Evolutionary conservation across 2,797 vertebrate species (phyloP).

Genomic region (Manis javanica): DNA sequence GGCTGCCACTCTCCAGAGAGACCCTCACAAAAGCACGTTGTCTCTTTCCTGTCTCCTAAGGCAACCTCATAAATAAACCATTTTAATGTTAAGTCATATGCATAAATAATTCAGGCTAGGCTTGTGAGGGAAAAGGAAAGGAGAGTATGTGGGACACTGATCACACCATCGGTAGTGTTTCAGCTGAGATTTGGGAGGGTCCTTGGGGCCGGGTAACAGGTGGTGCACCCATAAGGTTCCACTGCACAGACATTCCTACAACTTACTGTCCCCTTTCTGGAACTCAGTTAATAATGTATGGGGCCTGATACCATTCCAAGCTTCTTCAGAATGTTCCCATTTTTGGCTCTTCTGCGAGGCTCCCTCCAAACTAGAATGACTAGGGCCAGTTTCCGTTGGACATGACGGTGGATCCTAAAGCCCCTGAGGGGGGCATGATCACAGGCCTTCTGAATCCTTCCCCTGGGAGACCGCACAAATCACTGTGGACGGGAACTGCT

Average conservation of each 20-base stretch:
- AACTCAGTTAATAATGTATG: not conserved
- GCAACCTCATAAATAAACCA: slow-evolving; percentile 74
- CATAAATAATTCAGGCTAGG: slow-evolving; percentile 66
- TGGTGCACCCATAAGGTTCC: not conserved
- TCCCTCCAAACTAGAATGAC: not conserved
- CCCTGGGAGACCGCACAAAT: not conserved
- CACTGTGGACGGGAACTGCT: not conserved
- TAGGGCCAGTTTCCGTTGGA: not conserved
- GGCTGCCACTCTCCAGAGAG: slow-evolving; percentile 61
- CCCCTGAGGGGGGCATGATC: rapidly evolving
- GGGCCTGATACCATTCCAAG: not conserved
- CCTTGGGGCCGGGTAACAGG: slow-evolving; percentile 39
- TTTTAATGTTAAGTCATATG: slow-evolving; percentile 49
- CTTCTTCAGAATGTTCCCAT: not conserved
- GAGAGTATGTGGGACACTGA: not conserved
- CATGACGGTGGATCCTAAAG: not conserved
- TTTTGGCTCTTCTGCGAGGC: not conserved
- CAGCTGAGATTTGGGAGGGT: not conserved
- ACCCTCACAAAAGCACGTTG: slow-evolving; percentile 61
- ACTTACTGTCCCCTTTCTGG: not conserved
- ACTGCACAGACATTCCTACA: not conserved
- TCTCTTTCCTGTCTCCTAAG: slow-evolving; percentile 68
- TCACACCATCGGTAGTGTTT: not conserved
- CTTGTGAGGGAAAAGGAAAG: slow-evolving; percentile 41
- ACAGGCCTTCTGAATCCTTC: not conserved